Percentiles rank a stretch among this genome's conserved stretches.
Conservation (phyloP, 2,113 vertebrate species). For the Myiozetetes cayanensis region DNA sequence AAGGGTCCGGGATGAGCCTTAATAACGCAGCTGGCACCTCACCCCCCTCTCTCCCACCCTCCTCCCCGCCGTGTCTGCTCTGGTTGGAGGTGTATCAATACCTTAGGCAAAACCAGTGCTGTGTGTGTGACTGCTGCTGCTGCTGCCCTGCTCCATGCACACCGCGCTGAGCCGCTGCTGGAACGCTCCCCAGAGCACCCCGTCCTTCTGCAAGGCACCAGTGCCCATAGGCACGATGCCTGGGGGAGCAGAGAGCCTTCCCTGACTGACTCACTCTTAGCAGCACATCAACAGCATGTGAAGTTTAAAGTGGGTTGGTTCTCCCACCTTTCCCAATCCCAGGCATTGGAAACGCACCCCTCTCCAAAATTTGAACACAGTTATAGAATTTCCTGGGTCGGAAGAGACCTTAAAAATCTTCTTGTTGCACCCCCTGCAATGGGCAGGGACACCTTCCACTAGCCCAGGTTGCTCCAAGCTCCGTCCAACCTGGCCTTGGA, state of each 20-base stretch:
- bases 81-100: neutral
- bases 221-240: neutral
- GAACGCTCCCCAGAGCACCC: accelerated
- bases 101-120: neutral
- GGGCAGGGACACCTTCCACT: neutral
- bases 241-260: neutral
- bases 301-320: neutral
- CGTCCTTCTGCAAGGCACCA: accelerated
- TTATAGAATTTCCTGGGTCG: accelerated
- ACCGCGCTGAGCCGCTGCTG: accelerated
- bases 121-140: neutral
- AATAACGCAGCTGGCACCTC: neutral
- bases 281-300: accelerated
- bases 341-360: accelerated
- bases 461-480: accelerated
- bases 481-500: accelerated
- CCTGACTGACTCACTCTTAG: neutral
- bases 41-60: neutral
- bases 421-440: neutral
- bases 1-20: neutral
- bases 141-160: accelerated
- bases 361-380: neutral
- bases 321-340: neutral
- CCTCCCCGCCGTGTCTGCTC: neutral
- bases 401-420: neutral